Percentiles rank a stretch among this genome's conserved stretches.
Evolutionary conservation across 2,888 invertebrate species (phyloP).

Genomic region (Macropis europaea): DNA sequence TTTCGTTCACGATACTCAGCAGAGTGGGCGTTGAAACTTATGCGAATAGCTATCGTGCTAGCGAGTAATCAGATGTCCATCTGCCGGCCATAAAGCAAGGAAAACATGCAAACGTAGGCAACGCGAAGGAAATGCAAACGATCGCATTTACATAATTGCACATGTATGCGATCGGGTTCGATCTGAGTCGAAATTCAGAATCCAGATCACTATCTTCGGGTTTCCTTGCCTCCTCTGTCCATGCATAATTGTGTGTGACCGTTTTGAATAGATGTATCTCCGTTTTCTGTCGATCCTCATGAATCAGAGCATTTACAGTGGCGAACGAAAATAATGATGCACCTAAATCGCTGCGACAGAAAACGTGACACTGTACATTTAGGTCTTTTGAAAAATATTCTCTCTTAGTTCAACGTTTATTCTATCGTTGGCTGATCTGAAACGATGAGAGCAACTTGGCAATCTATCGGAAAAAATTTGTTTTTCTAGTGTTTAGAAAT

Average conservation of each 20-base stretch:
- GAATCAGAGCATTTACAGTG: too few relatives aligned
- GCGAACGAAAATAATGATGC: too few relatives aligned
- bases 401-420: too few relatives aligned
- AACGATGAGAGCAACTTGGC: too few relatives aligned
- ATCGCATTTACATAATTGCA: conserved; percentile 35
- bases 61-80: conserved; percentile 20
- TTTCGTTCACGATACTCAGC: neutral
- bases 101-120: conserved; percentile 22
- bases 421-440: too few relatives aligned
- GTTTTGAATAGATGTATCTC: neutral
- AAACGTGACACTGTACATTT: too few relatives aligned
- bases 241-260: neutral
- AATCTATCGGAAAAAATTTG: too few relatives aligned
- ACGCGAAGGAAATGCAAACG: conserved; percentile 12
- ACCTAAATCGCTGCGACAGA: too few relatives aligned
- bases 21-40: conserved; percentile 12
- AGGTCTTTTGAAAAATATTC: too few relatives aligned
- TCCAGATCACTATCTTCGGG: neutral
- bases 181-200: conserved; percentile 4
- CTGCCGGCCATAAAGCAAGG: neutral
- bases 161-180: neutral
- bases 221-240: neutral
- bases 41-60: conserved; percentile 11
- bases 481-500: too few relatives aligned
- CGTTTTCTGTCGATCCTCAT: too few relatives aligned